phyloP scores from a whole-genome alignment of 2,113 vertebrate species.

The Pelecanus crispus region DNA sequence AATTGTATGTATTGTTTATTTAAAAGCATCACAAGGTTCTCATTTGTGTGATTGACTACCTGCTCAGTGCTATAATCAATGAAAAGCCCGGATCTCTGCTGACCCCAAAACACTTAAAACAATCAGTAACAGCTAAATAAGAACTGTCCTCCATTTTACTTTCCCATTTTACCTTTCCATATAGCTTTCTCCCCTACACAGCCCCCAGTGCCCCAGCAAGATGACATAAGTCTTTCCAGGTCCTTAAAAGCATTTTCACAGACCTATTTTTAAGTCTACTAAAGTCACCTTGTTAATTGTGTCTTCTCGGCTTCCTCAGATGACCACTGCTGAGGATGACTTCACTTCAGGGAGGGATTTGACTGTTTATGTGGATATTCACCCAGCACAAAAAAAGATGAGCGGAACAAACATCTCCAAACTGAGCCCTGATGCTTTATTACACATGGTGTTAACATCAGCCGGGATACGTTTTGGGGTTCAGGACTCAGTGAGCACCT shows the following conservation, averaged over 20 bases:
- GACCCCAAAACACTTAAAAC: slow-evolving; percentile 38
- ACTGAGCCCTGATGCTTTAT: neutral
- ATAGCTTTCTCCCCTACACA: neutral
- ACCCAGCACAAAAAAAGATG: neutral
- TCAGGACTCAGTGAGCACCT: neutral
- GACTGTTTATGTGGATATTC: neutral
- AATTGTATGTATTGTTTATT: neutral
- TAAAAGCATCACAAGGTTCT: slow-evolving; percentile 56
- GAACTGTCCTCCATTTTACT: neutral
- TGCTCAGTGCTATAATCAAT: slow-evolving; percentile 2
- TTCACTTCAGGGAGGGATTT: neutral
- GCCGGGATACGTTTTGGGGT: neutral
- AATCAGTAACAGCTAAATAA: slow-evolving; percentile 4
- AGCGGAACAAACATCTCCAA: neutral
- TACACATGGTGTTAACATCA: neutral
- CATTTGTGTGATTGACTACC: slow-evolving; percentile 50
- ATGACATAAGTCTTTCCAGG: slow-evolving; percentile 26
- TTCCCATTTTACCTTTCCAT: neutral
- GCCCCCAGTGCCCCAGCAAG: neutral
- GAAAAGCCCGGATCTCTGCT: slow-evolving; percentile 15
- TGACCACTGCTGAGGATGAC: neutral
- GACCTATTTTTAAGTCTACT: neutral
- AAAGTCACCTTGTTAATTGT: slow-evolving; percentile 41
- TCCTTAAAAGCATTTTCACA: slow-evolving; percentile 26
- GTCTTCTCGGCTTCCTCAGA: neutral